phyloP scores from a whole-genome alignment of 2,797 vertebrate genomes.

The Melanogrammus aeglefinus region DNA sequence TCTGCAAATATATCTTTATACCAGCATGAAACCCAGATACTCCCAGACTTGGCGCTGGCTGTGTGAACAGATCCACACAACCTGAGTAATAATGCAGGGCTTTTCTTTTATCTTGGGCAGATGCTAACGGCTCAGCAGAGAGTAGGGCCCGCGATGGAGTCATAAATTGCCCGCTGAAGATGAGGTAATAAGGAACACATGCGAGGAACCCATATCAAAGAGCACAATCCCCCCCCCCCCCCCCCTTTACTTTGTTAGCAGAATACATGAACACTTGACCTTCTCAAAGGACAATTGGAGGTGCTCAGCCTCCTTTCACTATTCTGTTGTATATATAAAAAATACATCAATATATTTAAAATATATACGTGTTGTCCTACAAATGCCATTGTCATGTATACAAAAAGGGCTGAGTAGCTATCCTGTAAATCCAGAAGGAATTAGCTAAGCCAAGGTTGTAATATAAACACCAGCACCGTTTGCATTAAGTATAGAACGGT shows the following conservation, averaged over 20 bases:
- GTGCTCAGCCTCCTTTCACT: background rate
- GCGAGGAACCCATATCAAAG: slow-evolving; percentile 31
- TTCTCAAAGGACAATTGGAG: background rate
- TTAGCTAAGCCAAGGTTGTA: background rate
- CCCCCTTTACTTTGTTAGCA: background rate
- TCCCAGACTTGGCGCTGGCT: slow-evolving; percentile 29
- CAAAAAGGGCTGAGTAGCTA: background rate
- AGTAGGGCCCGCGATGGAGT: slow-evolving; percentile 46
- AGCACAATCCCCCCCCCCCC: slow-evolving; percentile 27
- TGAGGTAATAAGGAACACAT: slow-evolving; percentile 66
- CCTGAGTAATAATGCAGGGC: slow-evolving; percentile 57
- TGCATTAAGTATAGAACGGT: background rate
- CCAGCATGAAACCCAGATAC: slow-evolving; percentile 40
- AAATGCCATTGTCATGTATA: background rate
- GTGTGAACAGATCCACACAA: slow-evolving; percentile 54
- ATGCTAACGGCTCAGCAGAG: slow-evolving; percentile 62
- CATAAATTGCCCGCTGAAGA: slow-evolving; percentile 60
- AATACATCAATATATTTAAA: background rate
- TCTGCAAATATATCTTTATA: background rate
- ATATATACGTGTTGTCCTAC: background rate
- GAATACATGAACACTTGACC: background rate
- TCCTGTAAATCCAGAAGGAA: background rate
- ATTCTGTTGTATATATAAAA: background rate
- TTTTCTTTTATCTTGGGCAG: slow-evolving; percentile 67
- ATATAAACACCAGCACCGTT: background rate